Conservation (phyloP, 2,888 invertebrate species). For the Folsomia candida region DNA sequence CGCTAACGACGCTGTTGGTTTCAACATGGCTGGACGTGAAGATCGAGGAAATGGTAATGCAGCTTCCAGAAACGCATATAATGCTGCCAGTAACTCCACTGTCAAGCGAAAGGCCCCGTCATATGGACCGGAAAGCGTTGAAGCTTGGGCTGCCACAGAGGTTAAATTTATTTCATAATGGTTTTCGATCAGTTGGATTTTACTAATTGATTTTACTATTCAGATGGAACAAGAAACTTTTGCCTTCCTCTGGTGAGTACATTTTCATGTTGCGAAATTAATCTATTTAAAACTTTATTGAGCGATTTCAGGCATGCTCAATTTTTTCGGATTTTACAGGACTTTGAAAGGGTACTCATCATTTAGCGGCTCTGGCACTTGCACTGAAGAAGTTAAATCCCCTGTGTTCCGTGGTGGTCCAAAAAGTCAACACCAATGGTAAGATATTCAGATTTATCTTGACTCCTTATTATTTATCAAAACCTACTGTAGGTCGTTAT, state of each 20-base stretch:
- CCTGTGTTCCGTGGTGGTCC: slow-evolving; percentile 48
- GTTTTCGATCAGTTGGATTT: neutral
- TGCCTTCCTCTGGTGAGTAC: slow-evolving; percentile 20
- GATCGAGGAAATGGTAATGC: slow-evolving; percentile 15
- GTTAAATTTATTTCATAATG: slow-evolving; percentile 19
- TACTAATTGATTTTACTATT: neutral
- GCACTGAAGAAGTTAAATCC: slow-evolving; percentile 45
- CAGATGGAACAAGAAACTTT: slow-evolving; percentile 50
- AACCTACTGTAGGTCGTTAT: neutral
- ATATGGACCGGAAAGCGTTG: slow-evolving; percentile 48
- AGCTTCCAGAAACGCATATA: neutral
- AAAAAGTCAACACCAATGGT: slow-evolving; percentile 48
- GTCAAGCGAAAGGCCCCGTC: slow-evolving; percentile 39
- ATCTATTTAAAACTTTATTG: too few relatives aligned
- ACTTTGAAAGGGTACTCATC: slow-evolving; percentile 43
- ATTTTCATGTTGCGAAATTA: too few relatives aligned
- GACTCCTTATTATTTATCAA: neutral
- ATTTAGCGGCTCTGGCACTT: slow-evolving; percentile 27
- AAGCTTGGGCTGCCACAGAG: slow-evolving; percentile 49
- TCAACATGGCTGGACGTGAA: slow-evolving; percentile 26
- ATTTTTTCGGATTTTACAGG: too few relatives aligned
- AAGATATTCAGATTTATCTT: slow-evolving; percentile 12
- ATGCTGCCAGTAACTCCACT: slow-evolving; percentile 11
- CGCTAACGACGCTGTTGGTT: slow-evolving; percentile 14
- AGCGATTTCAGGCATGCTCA: too few relatives aligned